Evolutionary conservation across 2,113 vertebrate species (phyloP).

Genomic region (Malurus cyaneus): DNA sequence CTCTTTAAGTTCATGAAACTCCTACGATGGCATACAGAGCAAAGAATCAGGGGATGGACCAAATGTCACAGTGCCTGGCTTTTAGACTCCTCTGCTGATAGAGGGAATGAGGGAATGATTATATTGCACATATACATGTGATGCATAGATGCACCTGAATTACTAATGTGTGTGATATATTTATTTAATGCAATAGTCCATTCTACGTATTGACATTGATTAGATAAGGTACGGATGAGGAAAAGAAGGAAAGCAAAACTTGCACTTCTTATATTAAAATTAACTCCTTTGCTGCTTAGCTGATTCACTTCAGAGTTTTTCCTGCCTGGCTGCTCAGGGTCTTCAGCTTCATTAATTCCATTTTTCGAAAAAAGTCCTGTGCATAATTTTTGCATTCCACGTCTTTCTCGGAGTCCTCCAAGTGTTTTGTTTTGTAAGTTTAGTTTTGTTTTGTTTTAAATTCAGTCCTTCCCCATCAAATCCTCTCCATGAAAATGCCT

Average conservation of each 20-base stretch:
- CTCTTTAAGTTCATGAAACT: background rate
- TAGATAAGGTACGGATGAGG: background rate
- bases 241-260: background rate
- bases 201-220: background rate
- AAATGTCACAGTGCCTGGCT: background rate
- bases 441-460: background rate
- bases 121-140: background rate
- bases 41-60: background rate
- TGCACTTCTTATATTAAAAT: background rate
- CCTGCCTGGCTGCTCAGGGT: background rate
- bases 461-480: background rate
- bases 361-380: background rate
- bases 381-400: background rate
- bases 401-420: background rate
- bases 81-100: background rate
- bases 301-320: background rate
- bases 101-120: background rate
- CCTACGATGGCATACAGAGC: fast-evolving
- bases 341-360: background rate
- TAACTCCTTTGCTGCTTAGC: background rate
- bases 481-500: background rate
- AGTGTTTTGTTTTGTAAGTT: too few species aligned
- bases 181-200: background rate
- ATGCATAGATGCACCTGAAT: background rate
- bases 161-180: background rate